Base-by-base conservation (phyloP, 1,140 invertebrate genomes). In the Halyomorpha halys region DNA sequence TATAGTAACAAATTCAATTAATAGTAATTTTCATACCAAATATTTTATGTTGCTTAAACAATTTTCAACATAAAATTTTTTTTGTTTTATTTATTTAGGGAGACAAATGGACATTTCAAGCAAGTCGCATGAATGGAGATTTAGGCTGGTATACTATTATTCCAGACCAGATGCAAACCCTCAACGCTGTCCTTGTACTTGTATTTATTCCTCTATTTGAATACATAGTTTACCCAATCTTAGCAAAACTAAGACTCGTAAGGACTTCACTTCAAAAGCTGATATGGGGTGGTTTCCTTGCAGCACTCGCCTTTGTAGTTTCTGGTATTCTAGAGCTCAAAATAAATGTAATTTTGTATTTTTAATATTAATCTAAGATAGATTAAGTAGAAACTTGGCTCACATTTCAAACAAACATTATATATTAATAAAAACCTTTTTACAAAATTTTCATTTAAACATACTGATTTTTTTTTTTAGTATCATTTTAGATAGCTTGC, bases 101-200 rank as follows among this genome's bases (percentile, higher is more conserved):
- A 15, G 97, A 94, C 0, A 81, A 89, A 56, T 98, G 95, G 95
- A 95, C 92, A 0, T 83, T 97, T 65, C 94, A 98, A 80, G 94
- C 94, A 11, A 84, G 85, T 0, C 80, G 86, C 67, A 94, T 98
- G 90, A 78, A 93, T 72, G 91, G 94, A 13, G 73, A 82, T n/a
- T 73, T 95, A 3, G 81, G 83, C 1, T 81, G 79, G 64, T 80
- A 80, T 18, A 77, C 78, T 0, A 77, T 96, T 14, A 83, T 91
- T 67, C 89, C 94, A 0, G 93, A 97, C 75, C 93, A 96, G 74
- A 86, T 96, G 80, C 89, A 91, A 76, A 86, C 90, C 0, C 71
- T 94, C 1, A 94, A 94, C 73, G 90, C 94, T 0, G 71, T 97
- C 1, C 76, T 94, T 5, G 91, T 97, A 54, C 72, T 98, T 0